Evolutionary conservation across 2,797 vertebrate species (phyloP), one percentile per base, ranked within the genome.

Genomic region (Apodemus agrarius): DNA sequence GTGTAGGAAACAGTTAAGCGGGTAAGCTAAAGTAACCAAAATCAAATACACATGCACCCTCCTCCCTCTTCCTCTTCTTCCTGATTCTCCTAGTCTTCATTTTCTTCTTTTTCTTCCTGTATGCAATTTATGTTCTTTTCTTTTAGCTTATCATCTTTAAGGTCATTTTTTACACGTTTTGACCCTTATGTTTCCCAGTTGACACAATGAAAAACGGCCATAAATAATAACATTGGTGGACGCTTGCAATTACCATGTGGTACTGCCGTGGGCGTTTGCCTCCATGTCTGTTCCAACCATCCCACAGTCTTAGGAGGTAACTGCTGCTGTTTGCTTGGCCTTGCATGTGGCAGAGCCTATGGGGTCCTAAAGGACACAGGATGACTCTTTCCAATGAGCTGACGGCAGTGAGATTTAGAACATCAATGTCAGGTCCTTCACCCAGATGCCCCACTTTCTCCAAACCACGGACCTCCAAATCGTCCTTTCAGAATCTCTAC

Each of bases 111-210:
- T 46, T 59, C 84, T 57, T 10, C 34, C 24, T 79, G 5, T 34
- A 22, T 88, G 22, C 2, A 49, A 21, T 87, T 79, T 78, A 92
- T 83, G 72, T 31, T 40, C 72, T 96, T 95, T 94, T 69, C 52
- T 94, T 63, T 87, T 4, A 80, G 74, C 6, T 82, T 22, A n/a
- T 83, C 6, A 63, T n/a, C 78, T 91, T 87, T 52, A 74, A 65
- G 49, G 3, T 80, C 63, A 78, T 69, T 90, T 69, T 90, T 95
- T 83, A 21, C 69, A 92, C 81, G 89, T 89, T 84, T 95, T 94
- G 6, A 1, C 59, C 75, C 63, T 91, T 92, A 52, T 24, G 79
- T 59, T 86, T 7, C 14, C 37, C 26, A 37, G 21, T 37, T 43
- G 80, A 82, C 40, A 61, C 84, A 92, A 84, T 81, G 76, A 95